Percentiles rank a stretch among this genome's conserved stretches.
phyloP scores from a whole-genome alignment of 2,888 invertebrate genomes.

The Plagodis dolabraria region DNA sequence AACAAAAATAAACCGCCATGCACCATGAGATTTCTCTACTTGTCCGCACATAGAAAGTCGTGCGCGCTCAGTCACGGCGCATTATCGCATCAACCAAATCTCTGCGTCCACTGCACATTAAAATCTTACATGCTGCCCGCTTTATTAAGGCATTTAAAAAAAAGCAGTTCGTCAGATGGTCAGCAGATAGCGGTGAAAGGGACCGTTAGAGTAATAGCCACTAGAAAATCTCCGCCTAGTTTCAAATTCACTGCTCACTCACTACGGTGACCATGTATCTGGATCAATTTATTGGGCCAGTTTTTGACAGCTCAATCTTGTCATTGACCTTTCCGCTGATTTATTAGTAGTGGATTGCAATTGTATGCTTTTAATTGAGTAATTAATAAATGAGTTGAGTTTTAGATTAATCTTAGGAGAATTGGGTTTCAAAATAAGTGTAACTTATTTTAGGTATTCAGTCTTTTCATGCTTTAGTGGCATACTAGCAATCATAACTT shows the following conservation, averaged over 20 bases:
- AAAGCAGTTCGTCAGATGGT: slow-evolving; percentile 80
- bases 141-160: slow-evolving; percentile 78
- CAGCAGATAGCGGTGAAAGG: slow-evolving; percentile 84
- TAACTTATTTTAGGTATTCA: background rate
- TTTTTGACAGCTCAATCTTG: slow-evolving; percentile 57
- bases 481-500: too few relatives aligned
- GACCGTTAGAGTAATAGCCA: slow-evolving; percentile 79
- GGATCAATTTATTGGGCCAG: slow-evolving; percentile 57
- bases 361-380: slow-evolving; percentile 32
- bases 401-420: slow-evolving; percentile 12
- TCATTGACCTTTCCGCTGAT: slow-evolving; percentile 53
- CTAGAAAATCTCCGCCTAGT: slow-evolving; percentile 68
- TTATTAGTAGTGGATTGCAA: slow-evolving; percentile 43
- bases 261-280: slow-evolving; percentile 53
- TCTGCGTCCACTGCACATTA: slow-evolving; percentile 73
- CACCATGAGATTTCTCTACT: slow-evolving; percentile 52
- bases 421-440: slow-evolving; percentile 6
- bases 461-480: too few relatives aligned
- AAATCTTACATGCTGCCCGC: slow-evolving; percentile 79
- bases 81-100: slow-evolving; percentile 81
- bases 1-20: slow-evolving; percentile 53
- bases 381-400: slow-evolving; percentile 18
- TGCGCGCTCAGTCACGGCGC: slow-evolving; percentile 73
- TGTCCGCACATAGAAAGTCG: slow-evolving; percentile 76
- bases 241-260: slow-evolving; percentile 38